phyloP scores from a whole-genome alignment of 2,797 vertebrate species.

The Peromyscus melanophrys region DNA sequence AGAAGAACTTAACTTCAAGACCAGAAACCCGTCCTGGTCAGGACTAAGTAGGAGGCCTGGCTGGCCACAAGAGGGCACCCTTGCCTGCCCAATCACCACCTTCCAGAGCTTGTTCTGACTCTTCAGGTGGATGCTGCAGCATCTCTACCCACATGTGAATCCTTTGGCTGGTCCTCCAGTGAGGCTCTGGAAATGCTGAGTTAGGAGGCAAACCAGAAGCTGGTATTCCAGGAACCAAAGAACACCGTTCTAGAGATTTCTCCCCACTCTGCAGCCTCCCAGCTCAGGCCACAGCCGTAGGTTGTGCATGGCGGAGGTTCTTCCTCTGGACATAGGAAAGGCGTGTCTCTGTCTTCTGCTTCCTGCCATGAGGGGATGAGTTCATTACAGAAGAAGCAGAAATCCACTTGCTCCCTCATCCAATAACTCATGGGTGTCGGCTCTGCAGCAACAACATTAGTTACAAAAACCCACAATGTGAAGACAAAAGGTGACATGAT shows the following conservation, averaged over 20 bases:
- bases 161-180: not conserved
- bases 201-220: not conserved
- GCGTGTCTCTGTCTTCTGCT: not conserved
- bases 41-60: accelerated
- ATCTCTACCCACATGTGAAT: too few relatives aligned
- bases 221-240: not conserved
- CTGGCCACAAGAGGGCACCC: slow-evolving; percentile 12
- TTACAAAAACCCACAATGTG: not conserved
- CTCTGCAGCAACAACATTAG: not conserved
- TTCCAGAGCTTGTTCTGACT: accelerated
- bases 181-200: not conserved
- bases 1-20: not conserved
- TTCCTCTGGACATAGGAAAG: not conserved
- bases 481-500: not conserved
- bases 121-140: accelerated
- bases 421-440: not conserved
- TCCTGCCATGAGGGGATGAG: not conserved
- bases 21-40: not conserved
- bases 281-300: not conserved
- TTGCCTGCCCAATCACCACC: not conserved
- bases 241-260: not conserved
- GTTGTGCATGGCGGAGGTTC: not conserved
- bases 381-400: not conserved
- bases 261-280: accelerated
- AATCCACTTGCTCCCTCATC: not conserved